phyloP scores from a whole-genome alignment of 2,888 invertebrate genomes.

The Lordiphosa fenestrarum region DNA sequence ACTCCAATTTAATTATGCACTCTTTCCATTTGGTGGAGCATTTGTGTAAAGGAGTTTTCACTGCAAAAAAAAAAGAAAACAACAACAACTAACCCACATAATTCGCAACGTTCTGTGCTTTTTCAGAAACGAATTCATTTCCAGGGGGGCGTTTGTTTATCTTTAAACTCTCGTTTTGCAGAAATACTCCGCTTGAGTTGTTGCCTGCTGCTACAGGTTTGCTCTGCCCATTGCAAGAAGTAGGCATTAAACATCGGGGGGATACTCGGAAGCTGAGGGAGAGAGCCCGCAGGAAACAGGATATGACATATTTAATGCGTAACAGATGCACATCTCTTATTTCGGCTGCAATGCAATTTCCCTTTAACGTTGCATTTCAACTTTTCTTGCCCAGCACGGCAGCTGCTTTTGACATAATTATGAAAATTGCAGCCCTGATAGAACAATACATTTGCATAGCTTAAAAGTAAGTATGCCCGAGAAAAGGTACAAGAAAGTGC shows the following conservation, averaged over 20 bases:
- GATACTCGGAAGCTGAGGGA: conserved; percentile 47
- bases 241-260: conserved; percentile 3
- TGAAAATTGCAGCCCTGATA: conserved; percentile 32
- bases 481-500: conserved; percentile 2
- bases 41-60: neutral
- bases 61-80: too few relatives aligned
- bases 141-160: too few relatives aligned
- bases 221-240: neutral
- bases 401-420: conserved; percentile 43
- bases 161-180: neutral
- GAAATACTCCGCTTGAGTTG: conserved; percentile 23
- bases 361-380: conserved; percentile 34
- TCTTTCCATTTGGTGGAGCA: too few relatives aligned
- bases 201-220: conserved; percentile 10
- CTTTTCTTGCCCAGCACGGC: conserved; percentile 22
- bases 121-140: neutral
- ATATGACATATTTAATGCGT: conserved; percentile 75
- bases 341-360: conserved; percentile 10
- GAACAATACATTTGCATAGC: conserved; percentile 16
- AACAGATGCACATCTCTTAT: conserved; percentile 64
- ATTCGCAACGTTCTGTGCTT: neutral
- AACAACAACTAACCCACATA: too few relatives aligned
- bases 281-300: conserved; percentile 67
- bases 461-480: conserved; percentile 24
- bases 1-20: too few relatives aligned